phyloP scores from a whole-genome alignment of 2,888 invertebrate genomes.

The Papilio demoleus region DNA sequence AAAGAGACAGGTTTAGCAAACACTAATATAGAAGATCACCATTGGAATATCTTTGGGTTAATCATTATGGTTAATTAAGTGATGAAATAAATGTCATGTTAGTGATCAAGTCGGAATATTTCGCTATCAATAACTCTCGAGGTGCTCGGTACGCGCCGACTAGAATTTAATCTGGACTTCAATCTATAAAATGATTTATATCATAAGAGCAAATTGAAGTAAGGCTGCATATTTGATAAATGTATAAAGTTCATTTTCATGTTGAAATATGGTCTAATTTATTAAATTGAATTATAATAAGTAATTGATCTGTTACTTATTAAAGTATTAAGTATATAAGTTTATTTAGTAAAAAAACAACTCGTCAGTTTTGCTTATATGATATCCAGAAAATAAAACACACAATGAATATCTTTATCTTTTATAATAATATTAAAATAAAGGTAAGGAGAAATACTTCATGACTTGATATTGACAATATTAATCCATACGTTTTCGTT shows the following conservation, averaged over 20 bases:
- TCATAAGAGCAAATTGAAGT: constrained; percentile 12
- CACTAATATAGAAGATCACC: no score
- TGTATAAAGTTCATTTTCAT: constrained; percentile 10
- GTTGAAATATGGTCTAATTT: neutral
- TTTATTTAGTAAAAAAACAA: no score
- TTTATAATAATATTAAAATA: no score
- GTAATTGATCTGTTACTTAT: neutral
- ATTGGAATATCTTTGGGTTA: neutral
- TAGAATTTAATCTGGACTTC: constrained; percentile 16
- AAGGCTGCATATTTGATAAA: constrained; percentile 20
- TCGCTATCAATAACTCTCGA: neutral
- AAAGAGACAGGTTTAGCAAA: no score
- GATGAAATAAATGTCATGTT: neutral
- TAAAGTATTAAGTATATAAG: no score
- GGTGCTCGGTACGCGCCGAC: neutral
- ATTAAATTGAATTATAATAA: neutral
- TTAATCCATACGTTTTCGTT: neutral
- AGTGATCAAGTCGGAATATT: neutral
- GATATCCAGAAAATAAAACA: no score
- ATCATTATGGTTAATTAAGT: neutral
- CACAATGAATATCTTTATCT: no score
- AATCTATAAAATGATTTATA: constrained; percentile 24
- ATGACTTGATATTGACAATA: neutral
- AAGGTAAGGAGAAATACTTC: no score
- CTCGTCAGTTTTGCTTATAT: no score